These are phyloP conservation scores for Camponotus vicinus DNA, from an alignment of 1,140 invertebrate species.

Conservation along the genomic window DNA sequence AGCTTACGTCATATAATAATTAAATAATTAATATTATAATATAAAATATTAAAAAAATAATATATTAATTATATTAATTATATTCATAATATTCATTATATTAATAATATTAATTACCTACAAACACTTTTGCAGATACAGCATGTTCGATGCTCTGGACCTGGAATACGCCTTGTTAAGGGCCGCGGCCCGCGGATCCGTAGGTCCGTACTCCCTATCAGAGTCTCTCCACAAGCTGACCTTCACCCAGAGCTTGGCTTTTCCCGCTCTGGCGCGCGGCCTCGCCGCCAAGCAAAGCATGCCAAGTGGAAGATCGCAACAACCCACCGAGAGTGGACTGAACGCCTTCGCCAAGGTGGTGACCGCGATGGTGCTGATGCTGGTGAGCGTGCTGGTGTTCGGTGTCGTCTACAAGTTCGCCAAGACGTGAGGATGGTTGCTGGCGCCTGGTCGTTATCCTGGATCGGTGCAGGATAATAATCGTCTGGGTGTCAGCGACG, in stretches of 20 bases:
- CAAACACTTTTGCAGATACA: slow-evolving; percentile 85
- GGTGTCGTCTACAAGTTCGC: slow-evolving; percentile 92
- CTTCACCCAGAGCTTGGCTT: slow-evolving; percentile 91
- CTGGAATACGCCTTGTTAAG: slow-evolving; percentile 90
- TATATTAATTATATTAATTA: too few species aligned
- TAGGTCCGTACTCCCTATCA: slow-evolving; percentile 90
- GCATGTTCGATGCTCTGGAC: slow-evolving; percentile 90
- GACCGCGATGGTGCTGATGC: slow-evolving; percentile 90
- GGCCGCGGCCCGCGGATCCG: slow-evolving; percentile 90
- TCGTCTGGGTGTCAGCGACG: slow-evolving; percentile 68
- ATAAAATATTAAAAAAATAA: neutral
- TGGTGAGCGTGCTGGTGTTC: slow-evolving; percentile 91
- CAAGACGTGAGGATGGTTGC: slow-evolving; percentile 91
- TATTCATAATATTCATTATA: neutral
- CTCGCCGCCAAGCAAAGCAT: slow-evolving; percentile 89
- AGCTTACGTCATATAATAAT: neutral
- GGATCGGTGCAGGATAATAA: slow-evolving; percentile 66
- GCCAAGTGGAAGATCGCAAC: slow-evolving; percentile 86
- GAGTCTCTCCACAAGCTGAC: slow-evolving; percentile 92
- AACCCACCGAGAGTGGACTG: slow-evolving; percentile 88
- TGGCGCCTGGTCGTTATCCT: slow-evolving; percentile 86
- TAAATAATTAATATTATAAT: neutral
- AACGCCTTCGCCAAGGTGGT: slow-evolving; percentile 91
- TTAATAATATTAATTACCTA: neutral
- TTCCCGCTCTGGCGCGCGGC: slow-evolving; percentile 90